A percentile compares a stretch with the other conserved stretches of the same genome.
Evolutionary conservation across 64 coral and sea anemone species (phyloP).

Genomic region (Montipora foliosa): DNA sequence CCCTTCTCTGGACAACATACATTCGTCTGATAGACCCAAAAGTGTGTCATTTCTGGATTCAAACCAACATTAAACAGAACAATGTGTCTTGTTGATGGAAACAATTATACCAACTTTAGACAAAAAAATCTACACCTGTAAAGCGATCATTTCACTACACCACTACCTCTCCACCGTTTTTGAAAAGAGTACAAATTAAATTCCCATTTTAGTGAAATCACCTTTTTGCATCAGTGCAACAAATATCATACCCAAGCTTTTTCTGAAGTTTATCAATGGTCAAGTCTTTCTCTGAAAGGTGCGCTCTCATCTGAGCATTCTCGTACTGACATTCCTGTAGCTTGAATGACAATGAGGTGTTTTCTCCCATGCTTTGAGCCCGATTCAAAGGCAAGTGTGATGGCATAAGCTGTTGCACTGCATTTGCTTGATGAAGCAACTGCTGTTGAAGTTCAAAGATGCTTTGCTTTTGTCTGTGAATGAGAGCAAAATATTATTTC

Average conservation of each 20-base stretch:
- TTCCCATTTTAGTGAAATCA: not conserved
- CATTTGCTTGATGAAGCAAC: conserved; percentile 69
- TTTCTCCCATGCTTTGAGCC: conserved; percentile 39
- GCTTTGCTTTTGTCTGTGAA: conserved; percentile 83
- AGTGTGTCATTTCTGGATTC: no score
- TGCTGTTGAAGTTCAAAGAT: conserved; percentile 90
- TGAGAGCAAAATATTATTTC: not conserved
- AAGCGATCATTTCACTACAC: no score
- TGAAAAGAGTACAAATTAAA: not conserved
- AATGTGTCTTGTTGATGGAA: no score
- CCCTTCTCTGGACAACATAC: no score
- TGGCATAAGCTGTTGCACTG: conserved; percentile 53
- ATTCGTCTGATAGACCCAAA: no score
- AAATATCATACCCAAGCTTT: conserved; percentile 74
- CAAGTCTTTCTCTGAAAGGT: conserved; percentile 79
- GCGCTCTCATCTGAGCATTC: conserved; percentile 82
- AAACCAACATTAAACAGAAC: no score
- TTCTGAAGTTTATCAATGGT: conserved; percentile 85
- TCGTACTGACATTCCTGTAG: conserved; percentile 93
- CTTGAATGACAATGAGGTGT: conserved; percentile 65
- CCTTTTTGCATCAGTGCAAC: not conserved
- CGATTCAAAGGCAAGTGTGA: conserved; percentile 51
- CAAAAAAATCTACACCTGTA: no score
- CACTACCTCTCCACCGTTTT: no score
- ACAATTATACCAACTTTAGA: no score